Conservation (phyloP, 2,113 vertebrate genomes). For the Nesoenas mayeri region DNA sequence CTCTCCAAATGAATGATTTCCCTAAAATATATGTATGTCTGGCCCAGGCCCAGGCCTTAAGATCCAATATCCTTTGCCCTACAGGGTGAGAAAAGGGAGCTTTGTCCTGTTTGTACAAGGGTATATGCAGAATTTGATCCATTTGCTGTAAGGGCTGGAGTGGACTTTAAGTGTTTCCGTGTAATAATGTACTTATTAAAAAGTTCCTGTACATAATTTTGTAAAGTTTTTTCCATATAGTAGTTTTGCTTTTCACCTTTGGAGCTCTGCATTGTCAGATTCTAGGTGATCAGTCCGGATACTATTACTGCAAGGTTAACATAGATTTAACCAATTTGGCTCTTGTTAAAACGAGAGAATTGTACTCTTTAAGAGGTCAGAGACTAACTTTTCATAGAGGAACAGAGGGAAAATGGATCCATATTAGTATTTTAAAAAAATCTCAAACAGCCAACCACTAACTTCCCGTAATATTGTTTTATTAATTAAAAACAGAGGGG, state of each 20-base stretch:
- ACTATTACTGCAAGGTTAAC: neutral
- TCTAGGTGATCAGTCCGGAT: neutral
- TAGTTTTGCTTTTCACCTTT: neutral
- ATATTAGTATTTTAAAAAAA: neutral
- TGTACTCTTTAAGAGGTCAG: neutral
- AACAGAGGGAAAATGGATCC: neutral
- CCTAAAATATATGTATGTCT: conserved; percentile 42
- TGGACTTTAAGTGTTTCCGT: neutral
- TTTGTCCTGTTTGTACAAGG: conserved; percentile 39
- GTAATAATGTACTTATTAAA: neutral
- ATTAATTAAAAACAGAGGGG: neutral
- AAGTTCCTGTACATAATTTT: conserved; percentile 26
- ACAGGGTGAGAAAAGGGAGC: conserved; percentile 56
- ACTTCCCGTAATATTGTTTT: neutral
- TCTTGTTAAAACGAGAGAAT: neutral
- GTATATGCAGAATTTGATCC: neutral
- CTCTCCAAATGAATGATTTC: conserved; percentile 64
- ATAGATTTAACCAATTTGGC: neutral
- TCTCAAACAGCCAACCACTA: neutral
- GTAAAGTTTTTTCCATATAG: neutral
- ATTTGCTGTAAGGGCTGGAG: neutral
- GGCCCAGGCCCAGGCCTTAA: conserved; percentile 24
- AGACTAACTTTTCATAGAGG: neutral
- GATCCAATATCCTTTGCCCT: conserved; percentile 58
- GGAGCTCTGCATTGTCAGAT: neutral